Evolutionary conservation across 2,797 vertebrate species (phyloP), one percentile per base, ranked within the genome.

Genomic region (Pangasius krempfi): DNA sequence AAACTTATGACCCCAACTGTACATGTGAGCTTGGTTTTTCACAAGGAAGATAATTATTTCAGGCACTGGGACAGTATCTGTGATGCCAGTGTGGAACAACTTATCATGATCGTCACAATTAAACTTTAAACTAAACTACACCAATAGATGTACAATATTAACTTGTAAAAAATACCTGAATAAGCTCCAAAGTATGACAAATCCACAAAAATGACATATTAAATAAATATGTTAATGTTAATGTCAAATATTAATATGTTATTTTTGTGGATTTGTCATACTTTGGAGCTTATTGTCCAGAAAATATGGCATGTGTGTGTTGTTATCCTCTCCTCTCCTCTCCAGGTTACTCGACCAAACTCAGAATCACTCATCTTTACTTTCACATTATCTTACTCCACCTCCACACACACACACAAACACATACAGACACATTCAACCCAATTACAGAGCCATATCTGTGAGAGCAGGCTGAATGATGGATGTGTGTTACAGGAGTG

Each of bases 391-490:
- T 94, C 91, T 89, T 64, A 64, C 44, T 12, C 22, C 33, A 6
- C 76, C 16, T 16, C 1, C 76, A 50, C 25, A n/a, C 73, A 76
- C 73, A 76, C 44, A 54, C 50, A 56, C 52, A 58, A 30, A 83
- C 58, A 62, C 58, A 44, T 37, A n/a, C 73, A 64, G 66, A 85
- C 81, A 89, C 89, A 89, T 37, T 7, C 58, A 84, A 88, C 93
- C 90, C 86, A 84, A 95, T 96, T 96, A 96, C 93, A 92, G 89
- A 18, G 92, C 94, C 93, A 94, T 96, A 96, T 95, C 94, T 96
- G 95, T 95, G 95, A 94, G 94, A 93, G 95, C 94, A 92, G 92
- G 91, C 90, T 90, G 91, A 90, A 94, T 95, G 96, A 96, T 95
- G 92, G 94, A 96, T 96, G 95, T 88, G 93, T 81, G 86, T 82